Conservation (phyloP, 2,888 invertebrate genomes). For the Conomelus anceps region DNA sequence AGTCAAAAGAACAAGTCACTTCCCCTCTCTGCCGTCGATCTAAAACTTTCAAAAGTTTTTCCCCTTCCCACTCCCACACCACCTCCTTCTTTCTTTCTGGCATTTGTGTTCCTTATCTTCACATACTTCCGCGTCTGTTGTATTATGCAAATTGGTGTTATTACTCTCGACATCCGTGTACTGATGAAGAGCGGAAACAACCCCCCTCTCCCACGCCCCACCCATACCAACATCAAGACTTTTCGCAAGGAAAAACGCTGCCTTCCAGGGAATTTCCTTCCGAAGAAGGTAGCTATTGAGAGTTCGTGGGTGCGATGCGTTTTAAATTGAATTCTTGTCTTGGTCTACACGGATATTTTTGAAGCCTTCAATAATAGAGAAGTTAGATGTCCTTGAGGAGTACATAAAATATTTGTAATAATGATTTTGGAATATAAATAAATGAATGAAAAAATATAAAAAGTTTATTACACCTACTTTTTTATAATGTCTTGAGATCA, state of each 20-base stretch:
- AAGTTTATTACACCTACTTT: no score
- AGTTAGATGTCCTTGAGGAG: no score
- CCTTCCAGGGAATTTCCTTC: neutral
- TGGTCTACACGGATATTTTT: neutral
- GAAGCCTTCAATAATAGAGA: neutral
- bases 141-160: neutral
- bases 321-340: neutral
- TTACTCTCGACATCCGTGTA: neutral
- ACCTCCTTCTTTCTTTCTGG: neutral
- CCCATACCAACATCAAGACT: neutral
- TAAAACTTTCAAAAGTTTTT: neutral
- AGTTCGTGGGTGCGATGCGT: neutral
- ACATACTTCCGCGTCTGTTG: neutral
- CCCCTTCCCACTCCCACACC: neutral
- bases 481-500: no score
- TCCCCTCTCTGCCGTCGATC: neutral
- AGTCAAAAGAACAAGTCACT: neutral
- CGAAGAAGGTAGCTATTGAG: neutral
- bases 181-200: neutral
- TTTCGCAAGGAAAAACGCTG: neutral
- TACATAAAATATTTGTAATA: no score
- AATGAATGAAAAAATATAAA: no score
- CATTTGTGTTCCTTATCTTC: neutral
- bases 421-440: no score
- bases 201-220: neutral